Conservation (phyloP, 1,140 invertebrate species). For the Mya arenaria region DNA sequence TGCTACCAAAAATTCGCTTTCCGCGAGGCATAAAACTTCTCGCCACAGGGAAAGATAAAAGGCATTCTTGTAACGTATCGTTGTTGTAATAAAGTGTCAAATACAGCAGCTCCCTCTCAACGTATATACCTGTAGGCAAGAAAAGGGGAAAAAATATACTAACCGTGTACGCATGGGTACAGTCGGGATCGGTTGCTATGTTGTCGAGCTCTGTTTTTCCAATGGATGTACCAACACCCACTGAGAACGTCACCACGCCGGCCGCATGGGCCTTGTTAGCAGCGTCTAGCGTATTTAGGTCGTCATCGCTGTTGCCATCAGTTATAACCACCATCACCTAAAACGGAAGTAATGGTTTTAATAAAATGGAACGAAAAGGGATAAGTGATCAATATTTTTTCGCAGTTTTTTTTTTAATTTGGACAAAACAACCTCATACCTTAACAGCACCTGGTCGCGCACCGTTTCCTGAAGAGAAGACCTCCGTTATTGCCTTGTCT, state of each 20-base stretch:
- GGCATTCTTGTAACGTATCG: no score
- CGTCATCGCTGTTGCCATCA: constrained; percentile 64
- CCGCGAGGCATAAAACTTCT: no score
- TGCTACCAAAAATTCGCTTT: no score
- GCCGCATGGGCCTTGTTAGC: constrained; percentile 49
- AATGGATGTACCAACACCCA: constrained; percentile 61
- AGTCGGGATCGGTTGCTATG: constrained; percentile 65
- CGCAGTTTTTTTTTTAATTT: no score
- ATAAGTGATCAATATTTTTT: no score
- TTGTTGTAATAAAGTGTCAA: no score
- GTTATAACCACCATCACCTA: constrained; percentile 60
- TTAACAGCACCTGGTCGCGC: constrained; percentile 54
- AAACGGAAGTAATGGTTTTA: no score
- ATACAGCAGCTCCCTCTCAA: no score
- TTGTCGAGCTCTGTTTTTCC: constrained; percentile 55
- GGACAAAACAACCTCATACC: no score
- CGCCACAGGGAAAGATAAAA: no score
- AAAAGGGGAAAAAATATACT: background rate
- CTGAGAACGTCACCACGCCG: constrained; percentile 64
- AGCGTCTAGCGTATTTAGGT: constrained; percentile 50
- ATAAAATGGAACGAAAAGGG: no score
- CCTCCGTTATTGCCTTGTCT: constrained; percentile 27
- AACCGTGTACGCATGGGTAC: constrained; percentile 69
- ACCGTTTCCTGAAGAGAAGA: constrained; percentile 48
- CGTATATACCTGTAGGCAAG: no score